Percentiles rank a stretch among this genome's conserved stretches.
phyloP scores from a whole-genome alignment of 2,888 invertebrate genomes.

The Ichneumon xanthorius region DNA sequence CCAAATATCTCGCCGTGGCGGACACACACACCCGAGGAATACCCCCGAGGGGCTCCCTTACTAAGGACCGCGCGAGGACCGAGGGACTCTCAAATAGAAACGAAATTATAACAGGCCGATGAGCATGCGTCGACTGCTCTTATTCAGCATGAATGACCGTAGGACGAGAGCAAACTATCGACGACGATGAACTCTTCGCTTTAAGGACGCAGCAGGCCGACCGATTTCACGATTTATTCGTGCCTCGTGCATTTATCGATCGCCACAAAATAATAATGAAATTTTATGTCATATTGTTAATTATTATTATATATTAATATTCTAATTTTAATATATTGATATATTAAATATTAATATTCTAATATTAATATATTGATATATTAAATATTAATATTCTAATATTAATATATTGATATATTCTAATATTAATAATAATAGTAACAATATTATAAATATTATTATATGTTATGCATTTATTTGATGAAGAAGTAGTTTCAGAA shows the following conservation, averaged over 20 bases:
- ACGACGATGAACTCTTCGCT: slow-evolving; percentile 52
- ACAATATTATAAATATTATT: too few relatives aligned
- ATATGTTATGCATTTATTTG: too few relatives aligned
- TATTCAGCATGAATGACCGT: slow-evolving; percentile 83
- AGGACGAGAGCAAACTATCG: slow-evolving; percentile 46
- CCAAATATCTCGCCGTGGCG: slow-evolving; percentile 46
- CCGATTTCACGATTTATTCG: slow-evolving; percentile 24
- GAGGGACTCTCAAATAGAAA: slow-evolving; percentile 81
- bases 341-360: too few relatives aligned
- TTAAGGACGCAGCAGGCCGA: not conserved
- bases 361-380: too few relatives aligned
- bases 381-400: too few relatives aligned
- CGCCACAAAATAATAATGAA: too few relatives aligned
- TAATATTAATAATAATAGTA: too few relatives aligned
- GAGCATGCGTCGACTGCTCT: slow-evolving; percentile 85
- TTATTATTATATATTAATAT: too few relatives aligned
- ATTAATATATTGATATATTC: too few relatives aligned
- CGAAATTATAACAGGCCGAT: slow-evolving; percentile 84
- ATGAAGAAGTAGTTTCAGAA: too few relatives aligned
- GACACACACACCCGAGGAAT: slow-evolving; percentile 15
- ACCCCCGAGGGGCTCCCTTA: slow-evolving; percentile 42
- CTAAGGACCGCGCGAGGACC: slow-evolving; percentile 5
- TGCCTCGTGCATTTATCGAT: slow-evolving; percentile 32
- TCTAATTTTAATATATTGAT: too few relatives aligned
- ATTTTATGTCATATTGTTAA: too few relatives aligned